Evolutionary conservation across 2,888 invertebrate species (phyloP).

Genomic region (Mesorhabditis belari): DNA sequence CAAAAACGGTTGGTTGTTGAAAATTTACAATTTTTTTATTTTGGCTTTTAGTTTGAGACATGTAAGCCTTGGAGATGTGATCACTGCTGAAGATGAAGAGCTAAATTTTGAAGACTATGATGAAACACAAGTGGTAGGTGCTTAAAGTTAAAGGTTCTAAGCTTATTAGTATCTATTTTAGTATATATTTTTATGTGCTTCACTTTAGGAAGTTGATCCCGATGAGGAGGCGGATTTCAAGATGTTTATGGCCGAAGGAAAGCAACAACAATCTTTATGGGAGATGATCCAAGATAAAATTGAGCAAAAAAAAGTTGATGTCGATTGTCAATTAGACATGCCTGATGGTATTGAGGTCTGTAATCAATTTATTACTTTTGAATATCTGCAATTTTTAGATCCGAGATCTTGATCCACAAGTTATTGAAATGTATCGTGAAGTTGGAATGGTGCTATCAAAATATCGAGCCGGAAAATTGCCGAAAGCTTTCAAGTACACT

Average conservation of each 20-base stretch:
- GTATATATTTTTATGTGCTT: conserved; percentile 1
- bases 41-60: not conserved
- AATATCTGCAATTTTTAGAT: conserved; percentile 17
- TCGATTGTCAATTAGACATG: conserved; percentile 20
- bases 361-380: conserved; percentile 5
- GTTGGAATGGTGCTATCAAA: conserved; percentile 76
- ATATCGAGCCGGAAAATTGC: conserved; percentile 90
- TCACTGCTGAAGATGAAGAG: not conserved
- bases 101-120: not conserved
- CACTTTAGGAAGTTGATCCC: conserved; percentile 36
- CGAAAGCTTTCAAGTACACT: conserved; percentile 94
- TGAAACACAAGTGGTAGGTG: not conserved
- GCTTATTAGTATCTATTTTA: too few species aligned
- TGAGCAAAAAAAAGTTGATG: conserved; percentile 28
- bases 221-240: conserved; percentile 74
- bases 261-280: conserved; percentile 69
- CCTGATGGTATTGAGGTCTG: conserved; percentile 29
- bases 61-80: not conserved
- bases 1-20: too few species aligned
- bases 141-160: too few species aligned
- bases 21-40: too few species aligned
- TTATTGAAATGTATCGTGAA: conserved; percentile 80
- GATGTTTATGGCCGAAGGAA: conserved; percentile 68
- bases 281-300: conserved; percentile 72
- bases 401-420: conserved; percentile 66